These are phyloP conservation scores for Eupithecia abbreviata DNA, from an alignment of 2,888 invertebrate genomes.

Conservation along the genomic window DNA sequence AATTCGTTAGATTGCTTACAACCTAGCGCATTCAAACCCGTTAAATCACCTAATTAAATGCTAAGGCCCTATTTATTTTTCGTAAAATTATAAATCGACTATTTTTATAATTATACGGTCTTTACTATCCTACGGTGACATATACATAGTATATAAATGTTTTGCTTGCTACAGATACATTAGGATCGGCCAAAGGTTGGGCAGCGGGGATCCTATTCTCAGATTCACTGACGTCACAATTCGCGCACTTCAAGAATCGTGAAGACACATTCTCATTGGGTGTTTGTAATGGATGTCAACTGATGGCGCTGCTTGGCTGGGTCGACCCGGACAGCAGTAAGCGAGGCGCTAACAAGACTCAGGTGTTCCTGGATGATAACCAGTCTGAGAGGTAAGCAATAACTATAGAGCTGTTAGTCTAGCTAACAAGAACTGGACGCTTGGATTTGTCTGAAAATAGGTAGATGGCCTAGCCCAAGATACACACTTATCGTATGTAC, in stretches of 20 bases:
- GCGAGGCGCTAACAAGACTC: slow-evolving; percentile 62
- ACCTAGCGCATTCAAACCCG: no score
- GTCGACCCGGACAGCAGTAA: slow-evolving; percentile 83
- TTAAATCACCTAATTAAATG: no score
- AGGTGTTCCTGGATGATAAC: slow-evolving; percentile 92
- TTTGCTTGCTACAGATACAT: slow-evolving; percentile 86
- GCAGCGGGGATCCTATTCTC: slow-evolving; percentile 95
- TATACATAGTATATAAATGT: not conserved
- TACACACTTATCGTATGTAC: no score
- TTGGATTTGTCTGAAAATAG: no score
- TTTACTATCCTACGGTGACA: no score
- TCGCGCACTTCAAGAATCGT: slow-evolving; percentile 89
- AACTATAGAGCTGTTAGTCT: not conserved
- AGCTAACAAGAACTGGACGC: no score
- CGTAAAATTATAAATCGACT: no score
- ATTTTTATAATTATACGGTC: no score
- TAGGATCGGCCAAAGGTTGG: slow-evolving; percentile 99
- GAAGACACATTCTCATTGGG: slow-evolving; percentile 96
- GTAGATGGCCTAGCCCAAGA: no score
- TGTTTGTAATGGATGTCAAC: slow-evolving; percentile 99
- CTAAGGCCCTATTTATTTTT: no score
- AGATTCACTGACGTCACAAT: slow-evolving; percentile 88
- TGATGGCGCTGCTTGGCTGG: slow-evolving; percentile 97
- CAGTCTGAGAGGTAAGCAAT: slow-evolving; percentile 90
- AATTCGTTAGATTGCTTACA: no score